Conservation (phyloP, 2,888 invertebrate species). For the Nomada ruficornis region DNA sequence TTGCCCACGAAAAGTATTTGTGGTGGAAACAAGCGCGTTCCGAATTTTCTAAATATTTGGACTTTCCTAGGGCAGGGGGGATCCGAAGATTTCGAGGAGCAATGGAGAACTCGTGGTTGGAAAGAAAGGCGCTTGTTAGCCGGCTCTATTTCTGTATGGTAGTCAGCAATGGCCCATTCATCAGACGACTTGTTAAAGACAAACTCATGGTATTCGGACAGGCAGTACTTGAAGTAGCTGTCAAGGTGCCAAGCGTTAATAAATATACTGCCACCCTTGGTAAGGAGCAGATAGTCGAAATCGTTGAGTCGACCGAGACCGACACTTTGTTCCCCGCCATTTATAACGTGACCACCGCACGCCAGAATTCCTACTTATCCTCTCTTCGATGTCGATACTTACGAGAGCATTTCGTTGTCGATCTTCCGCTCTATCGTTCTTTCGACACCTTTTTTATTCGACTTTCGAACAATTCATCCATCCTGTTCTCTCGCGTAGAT, state of each 20-base stretch:
- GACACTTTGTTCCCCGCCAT: conserved; percentile 43
- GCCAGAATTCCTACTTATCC: neutral
- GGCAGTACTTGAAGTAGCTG: conserved; percentile 72
- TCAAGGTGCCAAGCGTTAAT: conserved; percentile 80
- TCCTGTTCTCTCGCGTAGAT: too few species aligned
- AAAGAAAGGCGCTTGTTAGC: conserved; percentile 45
- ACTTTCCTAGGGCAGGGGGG: neutral
- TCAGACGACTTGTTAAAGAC: conserved; percentile 77
- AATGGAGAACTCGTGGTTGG: neutral
- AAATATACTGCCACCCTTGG: conserved; percentile 74
- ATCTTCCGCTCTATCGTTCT: neutral
- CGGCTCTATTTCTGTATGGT: conserved; percentile 73
- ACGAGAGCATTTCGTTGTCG: neutral
- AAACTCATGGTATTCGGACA: conserved; percentile 74
- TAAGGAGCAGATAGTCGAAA: conserved; percentile 65
- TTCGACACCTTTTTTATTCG: neutral
- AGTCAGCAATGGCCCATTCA: conserved; percentile 74
- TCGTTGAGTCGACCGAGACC: conserved; percentile 52
- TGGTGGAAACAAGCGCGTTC: neutral
- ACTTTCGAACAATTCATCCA: neutral
- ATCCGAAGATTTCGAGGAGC: neutral
- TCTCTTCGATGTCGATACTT: neutral
- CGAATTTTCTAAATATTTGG: conserved; percentile 38
- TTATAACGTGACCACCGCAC: conserved; percentile 37
- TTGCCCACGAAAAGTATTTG: conserved; percentile 17